phyloP scores from a whole-genome alignment of 2,113 vertebrate genomes.

The Forbesichthys agassizii region DNA sequence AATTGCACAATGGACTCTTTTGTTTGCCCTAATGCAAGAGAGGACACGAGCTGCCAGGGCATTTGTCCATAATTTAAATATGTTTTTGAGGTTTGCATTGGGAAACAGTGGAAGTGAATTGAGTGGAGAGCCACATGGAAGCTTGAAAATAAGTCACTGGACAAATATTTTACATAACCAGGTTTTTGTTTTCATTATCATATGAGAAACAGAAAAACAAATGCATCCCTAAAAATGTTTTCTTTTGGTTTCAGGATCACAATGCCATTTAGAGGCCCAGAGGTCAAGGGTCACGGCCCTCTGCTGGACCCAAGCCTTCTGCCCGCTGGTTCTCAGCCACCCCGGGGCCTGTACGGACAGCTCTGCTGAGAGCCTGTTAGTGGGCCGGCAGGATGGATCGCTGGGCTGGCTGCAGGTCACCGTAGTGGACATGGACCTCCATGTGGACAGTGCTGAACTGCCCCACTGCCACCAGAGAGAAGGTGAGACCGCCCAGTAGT shows the following conservation, averaged over 20 bases:
- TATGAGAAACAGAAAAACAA: no score
- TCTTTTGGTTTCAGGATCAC: conserved; percentile 59
- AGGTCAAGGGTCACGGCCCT: conserved; percentile 75
- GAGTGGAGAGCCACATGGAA: no score
- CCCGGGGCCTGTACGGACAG: conserved; percentile 33
- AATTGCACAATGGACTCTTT: no score
- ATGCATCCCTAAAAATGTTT: background rate
- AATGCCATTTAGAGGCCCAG: conserved; percentile 73
- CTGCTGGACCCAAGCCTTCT: conserved; percentile 74
- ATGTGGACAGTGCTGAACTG: conserved; percentile 69
- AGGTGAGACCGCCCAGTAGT: conserved; percentile 50
- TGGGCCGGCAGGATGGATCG: conserved; percentile 79
- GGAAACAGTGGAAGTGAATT: no score
- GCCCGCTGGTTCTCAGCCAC: conserved; percentile 58
- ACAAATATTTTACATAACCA: no score
- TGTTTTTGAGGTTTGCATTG: no score
- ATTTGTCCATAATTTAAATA: no score
- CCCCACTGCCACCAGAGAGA: conserved; percentile 73
- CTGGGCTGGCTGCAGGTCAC: conserved; percentile 79
- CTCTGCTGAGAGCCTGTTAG: conserved; percentile 70
- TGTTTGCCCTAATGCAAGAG: no score
- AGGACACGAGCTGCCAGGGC: no score
- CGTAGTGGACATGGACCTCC: conserved; percentile 62
- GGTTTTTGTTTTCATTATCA: no score
- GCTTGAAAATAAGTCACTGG: no score